These are phyloP conservation scores for Istiophorus platypterus DNA, from an alignment of 2,113 vertebrate species.

Conservation along the genomic window DNA sequence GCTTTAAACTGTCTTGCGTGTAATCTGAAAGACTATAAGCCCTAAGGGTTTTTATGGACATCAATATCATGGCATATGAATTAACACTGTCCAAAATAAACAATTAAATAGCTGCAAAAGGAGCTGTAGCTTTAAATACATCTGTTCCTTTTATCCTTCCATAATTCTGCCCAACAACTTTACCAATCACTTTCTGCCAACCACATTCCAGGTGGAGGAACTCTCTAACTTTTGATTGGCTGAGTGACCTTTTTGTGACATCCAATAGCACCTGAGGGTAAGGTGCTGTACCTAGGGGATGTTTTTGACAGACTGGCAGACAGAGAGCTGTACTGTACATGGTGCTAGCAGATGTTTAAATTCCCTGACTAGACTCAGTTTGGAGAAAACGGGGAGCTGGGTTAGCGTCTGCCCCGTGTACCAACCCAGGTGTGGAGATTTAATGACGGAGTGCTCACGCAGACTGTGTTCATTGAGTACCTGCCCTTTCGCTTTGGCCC, in stretches of 20 bases:
- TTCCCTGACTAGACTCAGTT: slow-evolving; percentile 58
- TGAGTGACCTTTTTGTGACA: slow-evolving; percentile 66
- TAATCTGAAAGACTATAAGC: slow-evolving; percentile 13
- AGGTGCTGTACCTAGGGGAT: slow-evolving; percentile 34
- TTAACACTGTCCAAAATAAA: slow-evolving; percentile 36
- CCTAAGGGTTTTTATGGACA: background rate
- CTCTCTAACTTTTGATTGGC: slow-evolving; percentile 59
- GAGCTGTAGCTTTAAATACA: slow-evolving; percentile 30
- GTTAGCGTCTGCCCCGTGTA: slow-evolving; percentile 27
- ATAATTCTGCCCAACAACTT: slow-evolving; percentile 63
- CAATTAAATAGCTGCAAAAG: slow-evolving; percentile 14
- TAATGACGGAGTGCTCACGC: slow-evolving; percentile 53
- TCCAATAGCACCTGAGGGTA: slow-evolving; percentile 60
- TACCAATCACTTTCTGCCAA: slow-evolving; percentile 55
- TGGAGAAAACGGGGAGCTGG: slow-evolving; percentile 39
- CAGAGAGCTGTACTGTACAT: slow-evolving; percentile 47
- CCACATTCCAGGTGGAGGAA: slow-evolving; percentile 35
- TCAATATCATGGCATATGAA: background rate
- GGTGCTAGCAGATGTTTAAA: slow-evolving; percentile 73
- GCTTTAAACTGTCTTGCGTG: background rate
- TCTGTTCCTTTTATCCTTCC: slow-evolving; percentile 51
- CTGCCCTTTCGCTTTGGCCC: slow-evolving; percentile 40
- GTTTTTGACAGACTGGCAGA: slow-evolving; percentile 59
- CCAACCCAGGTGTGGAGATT: slow-evolving; percentile 65
- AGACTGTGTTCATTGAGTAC: slow-evolving; percentile 46